A percentile compares a stretch with the other conserved stretches of the same genome.
These are phyloP conservation scores for Trissolcus japonicus DNA, from an alignment of 2,888 invertebrate species.

Conservation along the genomic window DNA sequence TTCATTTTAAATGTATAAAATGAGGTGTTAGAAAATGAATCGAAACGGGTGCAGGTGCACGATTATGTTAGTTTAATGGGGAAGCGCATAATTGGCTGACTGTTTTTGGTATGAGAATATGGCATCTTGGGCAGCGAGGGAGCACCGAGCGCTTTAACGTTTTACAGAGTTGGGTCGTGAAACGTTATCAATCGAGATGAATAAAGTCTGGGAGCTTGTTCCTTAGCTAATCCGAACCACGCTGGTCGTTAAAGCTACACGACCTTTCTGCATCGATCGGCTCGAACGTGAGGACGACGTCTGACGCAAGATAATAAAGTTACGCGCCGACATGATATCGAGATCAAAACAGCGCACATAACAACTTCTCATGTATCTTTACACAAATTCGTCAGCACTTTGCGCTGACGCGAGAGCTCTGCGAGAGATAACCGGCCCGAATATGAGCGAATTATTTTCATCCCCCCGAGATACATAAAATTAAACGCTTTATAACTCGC, in stretches of 20 bases:
- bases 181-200: constrained; percentile 56
- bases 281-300: constrained; percentile 39
- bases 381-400: constrained; percentile 43
- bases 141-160: constrained; percentile 37
- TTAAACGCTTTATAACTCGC: not conserved
- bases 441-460: constrained; percentile 12
- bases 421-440: constrained; percentile 14
- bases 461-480: not conserved
- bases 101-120: constrained; percentile 25
- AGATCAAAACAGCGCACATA: constrained; percentile 43
- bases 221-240: constrained; percentile 48
- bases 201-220: constrained; percentile 47
- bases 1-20: too few species aligned
- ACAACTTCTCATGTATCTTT: constrained; percentile 47
- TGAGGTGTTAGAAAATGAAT: not conserved
- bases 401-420: constrained; percentile 11
- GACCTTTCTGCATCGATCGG: constrained; percentile 49
- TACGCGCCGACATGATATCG: constrained; percentile 43
- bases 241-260: constrained; percentile 50
- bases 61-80: constrained; percentile 28
- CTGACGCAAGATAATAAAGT: constrained; percentile 51
- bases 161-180: constrained; percentile 36
- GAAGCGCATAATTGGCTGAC: constrained; percentile 32
- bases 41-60: not conserved
- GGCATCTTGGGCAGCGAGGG: constrained; percentile 26